Conservation (phyloP, 2,888 invertebrate genomes). For the Apotomis turbidana region DNA sequence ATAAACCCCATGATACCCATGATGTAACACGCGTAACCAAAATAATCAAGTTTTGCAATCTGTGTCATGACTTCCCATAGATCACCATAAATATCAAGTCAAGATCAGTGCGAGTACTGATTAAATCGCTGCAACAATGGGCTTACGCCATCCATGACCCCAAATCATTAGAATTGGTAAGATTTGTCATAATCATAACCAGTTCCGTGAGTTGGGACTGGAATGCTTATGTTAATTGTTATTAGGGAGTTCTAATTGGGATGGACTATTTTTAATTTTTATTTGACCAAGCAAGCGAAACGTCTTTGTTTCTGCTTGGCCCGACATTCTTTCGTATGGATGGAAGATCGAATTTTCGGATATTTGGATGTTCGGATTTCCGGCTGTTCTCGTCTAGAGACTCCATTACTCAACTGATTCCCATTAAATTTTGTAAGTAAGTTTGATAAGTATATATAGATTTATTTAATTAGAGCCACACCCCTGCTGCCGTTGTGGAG, state of each 20-base stretch:
- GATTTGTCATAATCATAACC: slow-evolving; percentile 35
- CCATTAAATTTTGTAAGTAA: no score
- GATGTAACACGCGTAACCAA: slow-evolving; percentile 29
- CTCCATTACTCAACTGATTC: no score
- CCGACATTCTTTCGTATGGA: no score
- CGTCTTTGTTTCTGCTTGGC: no score
- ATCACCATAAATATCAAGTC: slow-evolving; percentile 41
- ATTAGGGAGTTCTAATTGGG: neutral
- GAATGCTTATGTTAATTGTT: neutral
- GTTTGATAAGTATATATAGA: no score
- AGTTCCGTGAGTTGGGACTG: slow-evolving; percentile 1
- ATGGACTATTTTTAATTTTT: neutral
- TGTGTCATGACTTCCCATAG: slow-evolving; percentile 37
- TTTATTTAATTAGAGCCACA: no score
- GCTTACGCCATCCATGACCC: slow-evolving; percentile 34
- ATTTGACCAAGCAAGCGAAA: no score
- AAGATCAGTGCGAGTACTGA: slow-evolving; percentile 32
- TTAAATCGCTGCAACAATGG: slow-evolving; percentile 40
- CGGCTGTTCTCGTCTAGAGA: no score
- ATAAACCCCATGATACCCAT: slow-evolving; percentile 23
- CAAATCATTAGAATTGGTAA: slow-evolving; percentile 22
- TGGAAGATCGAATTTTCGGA: no score
- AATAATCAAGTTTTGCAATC: slow-evolving; percentile 32
- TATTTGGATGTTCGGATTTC: no score
- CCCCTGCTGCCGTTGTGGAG: no score